These are phyloP conservation scores for Bimastos eiseni DNA, from an alignment of 2,888 invertebrate species.

Conservation along the genomic window DNA sequence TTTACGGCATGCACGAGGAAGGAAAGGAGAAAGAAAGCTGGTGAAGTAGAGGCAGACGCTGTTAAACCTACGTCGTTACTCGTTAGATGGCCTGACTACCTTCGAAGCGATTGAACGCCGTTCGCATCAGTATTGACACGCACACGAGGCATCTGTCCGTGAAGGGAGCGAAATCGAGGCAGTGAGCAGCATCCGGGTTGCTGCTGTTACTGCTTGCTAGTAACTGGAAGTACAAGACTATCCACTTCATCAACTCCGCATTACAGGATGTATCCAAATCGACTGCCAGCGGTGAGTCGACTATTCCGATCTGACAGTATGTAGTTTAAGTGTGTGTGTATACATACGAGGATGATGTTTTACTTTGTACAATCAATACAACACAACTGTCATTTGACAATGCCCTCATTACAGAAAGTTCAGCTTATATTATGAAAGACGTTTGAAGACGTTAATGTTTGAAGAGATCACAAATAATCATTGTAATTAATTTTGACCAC, in stretches of 20 bases:
- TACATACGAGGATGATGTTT: too few relatives aligned
- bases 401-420: too few relatives aligned
- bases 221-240: neutral
- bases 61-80: neutral
- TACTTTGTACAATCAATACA: neutral
- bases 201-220: too few relatives aligned
- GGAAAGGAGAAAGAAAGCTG: neutral
- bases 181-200: neutral
- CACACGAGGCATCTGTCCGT: neutral
- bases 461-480: neutral
- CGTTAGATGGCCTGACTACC: neutral
- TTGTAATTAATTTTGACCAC: neutral
- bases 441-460: neutral
- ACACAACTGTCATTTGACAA: too few relatives aligned
- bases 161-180: neutral
- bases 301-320: neutral
- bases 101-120: neutral
- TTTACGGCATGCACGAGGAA: neutral
- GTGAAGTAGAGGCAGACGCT: neutral
- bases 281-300: conserved; percentile 10
- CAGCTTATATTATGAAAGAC: neutral
- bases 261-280: conserved; percentile 21
- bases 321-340: too few relatives aligned
- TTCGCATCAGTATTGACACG: neutral
- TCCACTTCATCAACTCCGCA: neutral